Base-by-base conservation (phyloP, 2,797 vertebrate genomes). In the Microctenopoma lineatum region DNA sequence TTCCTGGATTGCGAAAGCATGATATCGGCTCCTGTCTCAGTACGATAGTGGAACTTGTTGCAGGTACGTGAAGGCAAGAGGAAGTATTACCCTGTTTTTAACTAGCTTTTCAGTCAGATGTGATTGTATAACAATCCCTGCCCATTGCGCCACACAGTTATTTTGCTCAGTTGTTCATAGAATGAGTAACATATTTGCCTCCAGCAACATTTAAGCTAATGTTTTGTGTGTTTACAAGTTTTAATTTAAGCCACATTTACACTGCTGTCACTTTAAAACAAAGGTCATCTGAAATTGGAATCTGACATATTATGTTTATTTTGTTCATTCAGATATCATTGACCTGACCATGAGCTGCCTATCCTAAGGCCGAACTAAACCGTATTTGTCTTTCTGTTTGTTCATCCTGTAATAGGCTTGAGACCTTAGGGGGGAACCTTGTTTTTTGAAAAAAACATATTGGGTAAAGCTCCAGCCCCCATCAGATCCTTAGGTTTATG, bases 81-180 rank as follows among this genome's bases (percentile, higher is more conserved):
- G 73, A 76, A 73, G 65, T 45, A 48, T 36, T 38, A 39, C 39
- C 7, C 14, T 45, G 53, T 32, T 18, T 47, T 39, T 69, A 59
- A 69, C 54, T 44, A 51, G 58, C 61, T 59, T 60, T 67, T 66
- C 70, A 59, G 63, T 51, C 44, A 38, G 27, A 58, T 68, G n/a
- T 29, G 29, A 61, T 27, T 45, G 18, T 38, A 29, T 46, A 62
- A 56, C 15, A 5, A 12, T 48, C 45, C 45, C 36, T 3, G 36
- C 44, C 5, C 8, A 0, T 32, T 46, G 36, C 16, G 2, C 39
- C 9, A 1, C n/a, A 26, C 39, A 18, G 3, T 15, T 34, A 11
- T n/a, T 14, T 51, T 25, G 25, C n/a, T 6, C 27, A 56, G 18
- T 4, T 3, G 12, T 44, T 36, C 11, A 50, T 3, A 7, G 29